phyloP scores from a whole-genome alignment of 2,797 vertebrate genomes.

The Glossophaga mutica region DNA sequence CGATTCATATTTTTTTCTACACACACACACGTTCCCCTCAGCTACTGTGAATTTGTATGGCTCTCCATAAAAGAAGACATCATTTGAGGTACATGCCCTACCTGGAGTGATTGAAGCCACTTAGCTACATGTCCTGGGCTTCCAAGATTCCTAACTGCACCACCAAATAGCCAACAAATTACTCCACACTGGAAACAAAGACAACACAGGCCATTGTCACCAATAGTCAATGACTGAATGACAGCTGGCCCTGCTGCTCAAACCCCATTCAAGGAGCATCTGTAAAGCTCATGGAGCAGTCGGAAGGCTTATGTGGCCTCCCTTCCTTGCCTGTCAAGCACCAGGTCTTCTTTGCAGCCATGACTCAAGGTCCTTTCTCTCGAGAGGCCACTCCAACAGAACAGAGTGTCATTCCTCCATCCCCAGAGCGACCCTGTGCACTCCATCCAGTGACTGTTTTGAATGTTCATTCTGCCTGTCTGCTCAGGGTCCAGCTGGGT shows the following conservation, averaged over 20 bases:
- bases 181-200: slow-evolving; percentile 79
- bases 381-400: neutral
- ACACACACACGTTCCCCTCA: neutral
- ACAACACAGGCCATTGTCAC: neutral
- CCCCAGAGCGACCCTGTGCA: neutral
- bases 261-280: neutral
- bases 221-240: neutral
- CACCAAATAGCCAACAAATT: slow-evolving; percentile 80
- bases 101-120: slow-evolving; percentile 78
- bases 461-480: neutral
- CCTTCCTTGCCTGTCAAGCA: fast-evolving
- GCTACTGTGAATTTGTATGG: neutral
- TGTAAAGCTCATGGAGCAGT: neutral
- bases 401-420: neutral
- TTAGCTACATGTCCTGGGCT: slow-evolving; percentile 74
- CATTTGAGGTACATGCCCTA: slow-evolving; percentile 3
- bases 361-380: neutral
- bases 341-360: neutral
- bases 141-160: slow-evolving; percentile 78
- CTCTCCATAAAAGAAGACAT: neutral
- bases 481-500: neutral
- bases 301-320: neutral
- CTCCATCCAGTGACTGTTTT: neutral
- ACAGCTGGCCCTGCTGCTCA: neutral
- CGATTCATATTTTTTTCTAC: neutral